Conservation (phyloP, 1,140 invertebrate species). For the Trachymyrmex septentrionalis region DNA sequence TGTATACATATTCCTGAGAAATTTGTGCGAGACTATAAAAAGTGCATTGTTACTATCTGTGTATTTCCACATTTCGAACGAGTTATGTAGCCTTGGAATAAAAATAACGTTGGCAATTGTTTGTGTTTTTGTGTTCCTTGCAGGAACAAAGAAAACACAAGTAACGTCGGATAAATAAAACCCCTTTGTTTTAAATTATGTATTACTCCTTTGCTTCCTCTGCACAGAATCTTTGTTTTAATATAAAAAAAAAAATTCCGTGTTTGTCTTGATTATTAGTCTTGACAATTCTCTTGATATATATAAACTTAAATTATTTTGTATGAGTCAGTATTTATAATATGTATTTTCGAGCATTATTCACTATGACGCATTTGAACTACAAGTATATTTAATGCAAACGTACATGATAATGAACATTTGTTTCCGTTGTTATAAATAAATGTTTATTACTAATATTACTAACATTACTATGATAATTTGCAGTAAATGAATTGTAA, state of each 20-base stretch:
- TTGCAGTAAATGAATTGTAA: not conserved
- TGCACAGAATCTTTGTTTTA: not conserved
- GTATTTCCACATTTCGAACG: constrained; percentile 27
- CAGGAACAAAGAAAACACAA: constrained; percentile 26
- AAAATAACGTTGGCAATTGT: constrained; percentile 59
- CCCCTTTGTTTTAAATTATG: constrained; percentile 1
- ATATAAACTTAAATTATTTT: not conserved
- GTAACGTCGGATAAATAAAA: not conserved
- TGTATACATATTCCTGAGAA: not conserved
- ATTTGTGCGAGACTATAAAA: constrained; percentile 3
- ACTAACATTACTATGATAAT: not conserved
- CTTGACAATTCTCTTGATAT: not conserved
- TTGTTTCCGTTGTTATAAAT: not conserved
- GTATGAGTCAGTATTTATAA: not conserved
- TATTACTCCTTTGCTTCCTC: not conserved
- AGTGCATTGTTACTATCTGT: not conserved
- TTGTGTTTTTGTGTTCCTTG: constrained; percentile 3
- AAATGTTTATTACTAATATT: not conserved
- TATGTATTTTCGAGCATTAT: not conserved
- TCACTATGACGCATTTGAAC: not conserved
- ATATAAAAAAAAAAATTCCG: not conserved
- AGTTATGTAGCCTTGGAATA: constrained; percentile 39
- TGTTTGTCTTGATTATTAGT: not conserved
- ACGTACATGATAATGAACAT: not conserved
- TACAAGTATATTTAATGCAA: not conserved